Evolutionary conservation across 2,888 invertebrate genomes (phyloP).

Genomic region (Bibio marci): DNA sequence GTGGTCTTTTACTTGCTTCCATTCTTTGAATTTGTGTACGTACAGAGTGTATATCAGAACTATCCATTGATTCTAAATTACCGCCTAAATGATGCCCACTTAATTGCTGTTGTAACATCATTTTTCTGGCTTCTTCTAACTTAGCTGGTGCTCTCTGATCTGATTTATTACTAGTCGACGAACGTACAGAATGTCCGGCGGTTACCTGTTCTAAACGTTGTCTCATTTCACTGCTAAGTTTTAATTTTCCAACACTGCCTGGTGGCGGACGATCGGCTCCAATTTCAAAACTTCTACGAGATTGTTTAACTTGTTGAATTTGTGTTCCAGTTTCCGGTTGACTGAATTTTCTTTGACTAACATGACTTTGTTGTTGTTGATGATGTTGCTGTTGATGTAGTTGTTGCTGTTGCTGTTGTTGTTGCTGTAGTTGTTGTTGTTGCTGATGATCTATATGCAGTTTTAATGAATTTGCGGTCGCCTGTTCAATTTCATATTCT

Average conservation of each 20-base stretch:
- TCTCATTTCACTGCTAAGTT: conserved; percentile 82
- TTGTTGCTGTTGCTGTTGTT: conserved; percentile 4
- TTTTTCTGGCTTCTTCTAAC: conserved; percentile 68
- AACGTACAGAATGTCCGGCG: conserved; percentile 70
- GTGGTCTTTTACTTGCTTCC: conserved; percentile 35
- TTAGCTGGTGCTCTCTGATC: conserved; percentile 62
- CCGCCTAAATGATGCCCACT: conserved; percentile 33
- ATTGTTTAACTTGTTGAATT: conserved; percentile 14
- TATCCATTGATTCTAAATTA: conserved; percentile 10
- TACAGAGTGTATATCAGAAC: conserved; percentile 23
- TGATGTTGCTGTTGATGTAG: conserved; percentile 5
- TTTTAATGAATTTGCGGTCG: conserved; percentile 22
- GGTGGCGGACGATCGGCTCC: conserved; percentile 68
- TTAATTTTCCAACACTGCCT: conserved; percentile 77
- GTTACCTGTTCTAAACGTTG: conserved; percentile 77
- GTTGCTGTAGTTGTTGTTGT: conserved; percentile 17
- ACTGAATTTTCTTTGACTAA: conserved; percentile 5
- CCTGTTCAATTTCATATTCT: conserved; percentile 59
- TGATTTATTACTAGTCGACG: conserved; percentile 50
- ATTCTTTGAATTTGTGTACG: conserved; percentile 40
- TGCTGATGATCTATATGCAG: conserved; percentile 8
- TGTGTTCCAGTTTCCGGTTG: conserved; percentile 2
- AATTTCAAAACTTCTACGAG: conserved; percentile 52
- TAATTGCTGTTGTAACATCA: conserved; percentile 72
- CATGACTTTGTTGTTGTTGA: conserved; percentile 7